These are phyloP conservation scores for Spilosoma lubricipeda DNA, from an alignment of 2,888 invertebrate species.

Conservation along the genomic window DNA sequence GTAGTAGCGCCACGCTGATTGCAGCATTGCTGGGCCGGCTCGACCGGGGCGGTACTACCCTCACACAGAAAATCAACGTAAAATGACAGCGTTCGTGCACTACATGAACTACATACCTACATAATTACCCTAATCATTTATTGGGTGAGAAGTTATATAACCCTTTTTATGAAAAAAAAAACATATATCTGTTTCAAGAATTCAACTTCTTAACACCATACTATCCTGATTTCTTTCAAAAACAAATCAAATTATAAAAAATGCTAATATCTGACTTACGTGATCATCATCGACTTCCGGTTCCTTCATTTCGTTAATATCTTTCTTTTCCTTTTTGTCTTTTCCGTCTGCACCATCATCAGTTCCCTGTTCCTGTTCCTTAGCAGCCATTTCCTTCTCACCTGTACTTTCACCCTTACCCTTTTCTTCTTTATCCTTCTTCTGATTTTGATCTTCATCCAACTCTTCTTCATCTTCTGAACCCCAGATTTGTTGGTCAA, in stretches of 20 bases:
- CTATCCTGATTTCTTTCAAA: not conserved
- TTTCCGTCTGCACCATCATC: slow-evolving; percentile 85
- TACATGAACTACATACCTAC: no score
- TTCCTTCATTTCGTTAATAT: slow-evolving; percentile 94
- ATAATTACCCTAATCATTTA: no score
- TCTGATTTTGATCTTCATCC: slow-evolving; percentile 80
- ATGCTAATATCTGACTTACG: slow-evolving; percentile 59
- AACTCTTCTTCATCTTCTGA: slow-evolving; percentile 92
- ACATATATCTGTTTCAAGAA: no score
- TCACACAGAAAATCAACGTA: no score
- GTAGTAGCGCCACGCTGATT: no score
- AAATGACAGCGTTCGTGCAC: no score
- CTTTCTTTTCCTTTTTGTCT: slow-evolving; percentile 87
- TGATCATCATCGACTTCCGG: slow-evolving; percentile 93
- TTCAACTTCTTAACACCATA: no score
- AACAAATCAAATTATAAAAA: not conserved
- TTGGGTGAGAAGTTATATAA: no score
- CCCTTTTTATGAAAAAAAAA: no score
- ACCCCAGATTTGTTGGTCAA: slow-evolving; percentile 93
- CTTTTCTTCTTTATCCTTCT: slow-evolving; percentile 87
- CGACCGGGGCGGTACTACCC: no score
- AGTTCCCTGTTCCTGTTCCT: slow-evolving; percentile 87
- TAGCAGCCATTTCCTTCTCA: slow-evolving; percentile 91
- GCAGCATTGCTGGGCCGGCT: no score
- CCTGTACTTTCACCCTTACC: slow-evolving; percentile 88